Evolutionary conservation across 2,113 vertebrate species (phyloP).

Genomic region (Notechis scutatus): DNA sequence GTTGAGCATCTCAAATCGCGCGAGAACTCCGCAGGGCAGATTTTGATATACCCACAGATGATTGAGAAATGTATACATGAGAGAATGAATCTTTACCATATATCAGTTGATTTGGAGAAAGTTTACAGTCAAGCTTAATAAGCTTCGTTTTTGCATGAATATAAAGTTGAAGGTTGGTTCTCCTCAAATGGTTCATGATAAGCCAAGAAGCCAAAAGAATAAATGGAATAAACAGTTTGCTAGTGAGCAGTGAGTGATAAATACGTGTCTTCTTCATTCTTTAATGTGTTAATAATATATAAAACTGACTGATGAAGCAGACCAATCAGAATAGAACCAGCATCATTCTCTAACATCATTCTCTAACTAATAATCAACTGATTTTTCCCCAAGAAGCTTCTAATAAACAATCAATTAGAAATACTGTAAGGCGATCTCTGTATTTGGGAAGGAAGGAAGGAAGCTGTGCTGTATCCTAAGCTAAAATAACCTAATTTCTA

Average conservation of each 20-base stretch:
- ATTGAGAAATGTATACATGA: not conserved
- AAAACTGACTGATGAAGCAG: not conserved
- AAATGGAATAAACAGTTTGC: not conserved
- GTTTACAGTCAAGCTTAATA: not conserved
- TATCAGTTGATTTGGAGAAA: not conserved
- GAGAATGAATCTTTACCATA: not conserved
- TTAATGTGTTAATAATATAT: not conserved
- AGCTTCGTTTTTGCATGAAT: not conserved
- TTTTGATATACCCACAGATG: not conserved
- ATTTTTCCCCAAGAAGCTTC: not conserved
- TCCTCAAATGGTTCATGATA: not conserved
- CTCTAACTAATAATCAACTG: not conserved
- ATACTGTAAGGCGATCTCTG: not conserved
- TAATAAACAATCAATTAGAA: not conserved
- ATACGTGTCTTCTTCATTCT: not conserved
- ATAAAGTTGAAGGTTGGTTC: not conserved
- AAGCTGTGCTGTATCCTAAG: not conserved
- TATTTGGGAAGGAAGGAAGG: no score
- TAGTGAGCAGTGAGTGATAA: not conserved
- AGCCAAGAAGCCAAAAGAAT: not conserved
- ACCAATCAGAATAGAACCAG: not conserved
- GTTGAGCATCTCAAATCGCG: not conserved
- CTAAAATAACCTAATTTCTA: no score
- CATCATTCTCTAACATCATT: not conserved
- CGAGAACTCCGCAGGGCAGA: not conserved